Base-by-base conservation (phyloP, 2,888 invertebrate genomes). In the Pachycephus smyrnensis region DNA sequence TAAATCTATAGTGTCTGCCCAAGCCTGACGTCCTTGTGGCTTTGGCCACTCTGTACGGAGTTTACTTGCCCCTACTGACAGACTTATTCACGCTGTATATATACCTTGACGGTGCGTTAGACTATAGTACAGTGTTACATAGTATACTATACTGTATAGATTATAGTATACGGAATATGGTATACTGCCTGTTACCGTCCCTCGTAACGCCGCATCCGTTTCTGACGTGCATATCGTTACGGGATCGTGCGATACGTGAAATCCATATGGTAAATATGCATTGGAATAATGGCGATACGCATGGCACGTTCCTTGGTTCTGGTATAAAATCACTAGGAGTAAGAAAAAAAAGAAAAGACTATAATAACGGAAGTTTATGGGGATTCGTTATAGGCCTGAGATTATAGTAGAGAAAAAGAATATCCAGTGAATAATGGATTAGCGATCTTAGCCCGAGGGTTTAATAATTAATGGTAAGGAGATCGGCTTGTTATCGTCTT, bases 21-120 rank as follows among this genome's bases (percentile, higher is more conserved):
- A 82, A 82, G 80, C 87, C 82, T 83, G 87, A 86, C 87, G 89
- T 88, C 89, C 89, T 89, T 89, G 89, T 85, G 81, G 33, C 71
- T 71, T 33, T 33, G 32, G 82, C 74, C 83, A 83, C 84, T 82
- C 84, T 82, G 84, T 84, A 82, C 83, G 77, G 79, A 80, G 82
- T 77, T 84, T 71, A 71, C 79, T 80, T 77, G 75, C 77, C 55
- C 76, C 73, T 76, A 76, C 78, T 71, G 80, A 78, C 76, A 78
- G 78, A 77, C 77, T 76, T 81, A 77, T 81, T 80, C 79, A 36
- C 40, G 36, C 33, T 32, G n/a, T 55, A 55, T 55, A 55, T 55
- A 55, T 55, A 55, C 55, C 55, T 23, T 23, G 23, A 55, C 55
- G 9, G 23, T 55, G 23, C 55, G 55, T 23, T 9, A 9, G 23